Base-by-base conservation (phyloP, 2,113 vertebrate genomes). In the Gavia stellata region DNA sequence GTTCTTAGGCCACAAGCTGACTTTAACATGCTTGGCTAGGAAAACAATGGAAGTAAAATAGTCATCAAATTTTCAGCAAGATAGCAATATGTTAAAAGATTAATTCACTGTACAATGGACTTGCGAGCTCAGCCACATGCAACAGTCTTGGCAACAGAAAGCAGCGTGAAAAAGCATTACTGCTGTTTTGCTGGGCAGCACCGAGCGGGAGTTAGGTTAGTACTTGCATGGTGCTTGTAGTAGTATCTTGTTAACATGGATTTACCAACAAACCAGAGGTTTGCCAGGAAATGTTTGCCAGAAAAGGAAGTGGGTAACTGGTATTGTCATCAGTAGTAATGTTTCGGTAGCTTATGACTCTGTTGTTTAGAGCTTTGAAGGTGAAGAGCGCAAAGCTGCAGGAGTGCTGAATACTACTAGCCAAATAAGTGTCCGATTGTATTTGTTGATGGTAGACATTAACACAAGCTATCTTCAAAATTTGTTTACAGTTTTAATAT, bases 121-220 rank as follows among this genome's bases (percentile, higher is more conserved):
- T 53, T 42, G 26, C 1, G 16, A 52, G 49, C 36, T 79, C 50
- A 53, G 72, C 72, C 70, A 17, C n/a, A 8, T 1, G 36, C n/a
- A 66, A 2, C 40, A 61, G 75, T n/a, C 65, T 17, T 81, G 74
- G 62, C 79, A 95, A 42, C 47, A 50, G 45, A 49, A n/a, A 67
- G 45, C 36, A 16, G 38, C 67, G 31, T 29, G 78, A 3, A 45
- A 42, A 82, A 83, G 34, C 31, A 0, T 66, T n/a, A 1, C n/a
- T 71, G 65, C 79, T 4, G 33, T 63, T 63, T 25, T 73, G 38
- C 62, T 80, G 82, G 36, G 42, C 42, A 74, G 72, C 58, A 9
- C 38, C 17, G 78, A n/a, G 63, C 0, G 0, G 18, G 19, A 36
- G 42, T 29, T 63, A 1, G 5, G 61, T 52, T 66, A 44, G 1